Base-by-base conservation (phyloP, 2,797 vertebrate genomes). In the Orestias chungarensis region DNA sequence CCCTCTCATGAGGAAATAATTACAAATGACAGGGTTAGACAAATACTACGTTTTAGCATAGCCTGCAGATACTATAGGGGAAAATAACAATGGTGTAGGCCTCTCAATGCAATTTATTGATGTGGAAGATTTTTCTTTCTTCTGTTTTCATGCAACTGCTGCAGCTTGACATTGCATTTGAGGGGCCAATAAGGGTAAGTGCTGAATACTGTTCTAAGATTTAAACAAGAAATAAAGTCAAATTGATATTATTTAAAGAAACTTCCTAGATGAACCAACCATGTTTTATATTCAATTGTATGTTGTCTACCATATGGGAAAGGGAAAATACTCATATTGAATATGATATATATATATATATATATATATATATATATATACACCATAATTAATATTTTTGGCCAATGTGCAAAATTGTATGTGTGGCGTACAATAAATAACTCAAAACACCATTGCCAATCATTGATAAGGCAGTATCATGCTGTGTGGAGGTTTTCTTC, bases 231-330 rank as follows among this genome's bases (percentile, higher is more conserved):
- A 82, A 78, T 69, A 54, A 20, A 66, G 66, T 35, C 62, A 86
- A 86, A 87, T 82, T 80, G 14, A 12, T 17, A 15, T 31, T 31
- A 31, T 31, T 31, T 18, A 7, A 31, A 31, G 18, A 18, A 50
- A 23, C 15, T 15, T 18, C 18, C 68, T 73, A 66, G 62, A 84
- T 79, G 78, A 82, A 57, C 64, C 65, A 27, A 59, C 59, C 64
- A 72, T 78, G 79, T 84, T 76, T 84, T 85, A 70, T 66, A 83
- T 59, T 11, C n/a, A n/a, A n/a, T n/a, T n/a, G n/a, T n/a, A n/a
- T n/a, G n/a, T n/a, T n/a, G n/a, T n/a, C n/a, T n/a, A n/a, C n/a
- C n/a, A n/a, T n/a, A n/a, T n/a, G n/a, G n/a, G n/a, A n/a, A n/a
- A n/a, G n/a, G n/a, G n/a, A n/a, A n/a, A n/a, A n/a, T n/a, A n/a